Percentiles rank a stretch among this genome's conserved stretches.
These are phyloP conservation scores for Boleophthalmus pectinirostris DNA, from an alignment of 2,113 vertebrate species.

Conservation along the genomic window DNA sequence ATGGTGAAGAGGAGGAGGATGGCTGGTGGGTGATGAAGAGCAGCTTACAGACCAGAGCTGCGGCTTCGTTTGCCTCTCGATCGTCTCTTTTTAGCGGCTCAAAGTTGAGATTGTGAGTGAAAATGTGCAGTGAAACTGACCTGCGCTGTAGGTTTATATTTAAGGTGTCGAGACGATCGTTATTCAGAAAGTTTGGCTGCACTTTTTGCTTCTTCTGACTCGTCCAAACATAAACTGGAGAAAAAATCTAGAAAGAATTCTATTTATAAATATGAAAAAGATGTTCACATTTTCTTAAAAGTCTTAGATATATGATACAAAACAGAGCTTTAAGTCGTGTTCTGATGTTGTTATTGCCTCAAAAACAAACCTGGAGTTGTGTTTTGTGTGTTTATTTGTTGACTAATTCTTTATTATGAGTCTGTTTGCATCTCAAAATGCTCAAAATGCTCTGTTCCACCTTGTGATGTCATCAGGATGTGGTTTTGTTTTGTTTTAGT, in stretches of 20 bases:
- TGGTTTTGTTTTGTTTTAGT: no score
- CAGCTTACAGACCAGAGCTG: conserved; percentile 33
- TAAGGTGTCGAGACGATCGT: conserved; percentile 13
- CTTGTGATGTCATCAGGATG: no score
- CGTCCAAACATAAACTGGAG: background rate
- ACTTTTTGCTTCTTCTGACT: conserved; percentile 18
- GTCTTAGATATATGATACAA: no score
- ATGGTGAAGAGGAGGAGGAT: conserved; percentile 57
- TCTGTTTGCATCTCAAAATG: no score
- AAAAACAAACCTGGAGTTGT: no score
- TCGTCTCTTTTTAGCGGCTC: conserved; percentile 43
- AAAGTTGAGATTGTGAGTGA: conserved; percentile 15
- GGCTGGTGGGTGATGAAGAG: conserved; percentile 67
- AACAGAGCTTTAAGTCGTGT: no score
- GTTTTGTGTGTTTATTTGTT: no score
- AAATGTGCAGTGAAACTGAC: conserved; percentile 17
- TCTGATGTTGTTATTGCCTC: no score
- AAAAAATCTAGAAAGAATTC: no score
- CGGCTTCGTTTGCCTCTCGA: conserved; percentile 19
- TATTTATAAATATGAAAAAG: background rate
- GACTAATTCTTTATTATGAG: no score
- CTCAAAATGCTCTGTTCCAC: no score
- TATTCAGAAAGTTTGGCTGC: conserved; percentile 64
- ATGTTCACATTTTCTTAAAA: background rate
- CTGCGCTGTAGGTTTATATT: conserved; percentile 30